A percentile compares a stretch with the other conserved stretches of the same genome.
These are phyloP conservation scores for Glyptemys insculpta DNA, from an alignment of 2,797 vertebrate species.

Conservation along the genomic window DNA sequence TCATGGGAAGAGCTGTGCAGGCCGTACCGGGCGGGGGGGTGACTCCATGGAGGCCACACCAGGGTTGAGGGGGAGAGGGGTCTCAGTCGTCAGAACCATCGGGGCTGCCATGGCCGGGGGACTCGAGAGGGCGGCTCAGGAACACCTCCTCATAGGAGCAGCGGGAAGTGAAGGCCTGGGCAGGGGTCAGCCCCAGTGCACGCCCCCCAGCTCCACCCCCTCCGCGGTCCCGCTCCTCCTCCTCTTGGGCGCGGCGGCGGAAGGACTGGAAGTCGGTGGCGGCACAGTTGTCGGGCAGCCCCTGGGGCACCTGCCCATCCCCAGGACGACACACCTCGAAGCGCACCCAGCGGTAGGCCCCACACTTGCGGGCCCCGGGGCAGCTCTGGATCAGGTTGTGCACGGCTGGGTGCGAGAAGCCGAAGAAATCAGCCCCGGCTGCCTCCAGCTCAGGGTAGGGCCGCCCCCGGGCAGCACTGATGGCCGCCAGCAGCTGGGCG, in stretches of 20 bases:
- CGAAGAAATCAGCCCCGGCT: slow-evolving; percentile 92
- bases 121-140: background rate
- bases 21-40: rapidly evolving
- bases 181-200: background rate
- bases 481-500: slow-evolving; percentile 86
- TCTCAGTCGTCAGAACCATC: background rate
- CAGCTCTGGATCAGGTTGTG: slow-evolving; percentile 94
- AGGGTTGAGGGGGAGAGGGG: background rate
- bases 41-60: background rate
- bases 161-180: background rate
- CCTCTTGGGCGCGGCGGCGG: slow-evolving; percentile 83
- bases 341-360: slow-evolving; percentile 92
- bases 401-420: slow-evolving; percentile 91
- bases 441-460: slow-evolving; percentile 78
- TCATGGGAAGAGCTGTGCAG: background rate
- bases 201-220: background rate
- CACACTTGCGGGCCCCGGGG: slow-evolving; percentile 91
- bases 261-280: slow-evolving; percentile 89
- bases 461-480: slow-evolving; percentile 84
- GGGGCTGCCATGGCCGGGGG: background rate
- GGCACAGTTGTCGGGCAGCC: slow-evolving; percentile 84
- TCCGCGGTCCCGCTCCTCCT: slow-evolving; percentile 75
- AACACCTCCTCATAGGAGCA: background rate
- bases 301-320: slow-evolving; percentile 83
- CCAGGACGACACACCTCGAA: slow-evolving; percentile 89